Base-by-base conservation (phyloP, 2,888 invertebrate species). In the Chelonus formosanus region DNA sequence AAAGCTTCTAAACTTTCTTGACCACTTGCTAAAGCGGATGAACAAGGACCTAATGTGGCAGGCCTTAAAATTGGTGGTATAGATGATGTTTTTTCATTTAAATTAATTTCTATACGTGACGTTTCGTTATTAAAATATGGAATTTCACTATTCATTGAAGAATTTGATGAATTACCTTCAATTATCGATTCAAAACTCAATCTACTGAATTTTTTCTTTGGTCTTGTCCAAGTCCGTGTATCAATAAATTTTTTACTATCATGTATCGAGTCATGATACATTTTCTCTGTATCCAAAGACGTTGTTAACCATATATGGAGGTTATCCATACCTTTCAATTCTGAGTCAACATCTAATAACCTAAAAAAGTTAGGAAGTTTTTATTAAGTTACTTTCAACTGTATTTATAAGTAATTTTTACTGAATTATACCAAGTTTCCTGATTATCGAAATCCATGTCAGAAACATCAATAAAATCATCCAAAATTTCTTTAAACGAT, bases 211-310 rank as follows among this genome's bases (percentile, higher is more conserved):
- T 88, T 85, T 76, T 89, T 89, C 78, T 91, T 91, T 32, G 90
- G 90, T 73, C 88, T 87, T 60, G 91, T 91, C 80, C 89, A 91
- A 6, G 91, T 91, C 75, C 91, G 86, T 0, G 90, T 89, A 78
- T 91, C 91, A 75, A 91, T 88, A 69, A 72, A 78, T 70, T 72
- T 78, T 70, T 69, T 76, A 35, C 63, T 72, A 65, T 59, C 80
- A 79, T 40, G 50, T 10, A 20, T 5, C 20, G 36, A 56, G 34
- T 48, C 50, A 48, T 36, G 3, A 3, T 32, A 32, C 31, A 10
- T 34, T 48, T 59, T 59, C 40, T 52, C 43, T 32, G 5, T 10
- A 7, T 48, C 48, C 5, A 3, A 20, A n/a, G 48, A 48, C 3
- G 20, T 34, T 32, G 5, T 34, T 8, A 52, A 40, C 36, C 35